These are phyloP conservation scores for Ornithoptera alexandrae DNA, from an alignment of 2,888 invertebrate genomes.

Conservation along the genomic window DNA sequence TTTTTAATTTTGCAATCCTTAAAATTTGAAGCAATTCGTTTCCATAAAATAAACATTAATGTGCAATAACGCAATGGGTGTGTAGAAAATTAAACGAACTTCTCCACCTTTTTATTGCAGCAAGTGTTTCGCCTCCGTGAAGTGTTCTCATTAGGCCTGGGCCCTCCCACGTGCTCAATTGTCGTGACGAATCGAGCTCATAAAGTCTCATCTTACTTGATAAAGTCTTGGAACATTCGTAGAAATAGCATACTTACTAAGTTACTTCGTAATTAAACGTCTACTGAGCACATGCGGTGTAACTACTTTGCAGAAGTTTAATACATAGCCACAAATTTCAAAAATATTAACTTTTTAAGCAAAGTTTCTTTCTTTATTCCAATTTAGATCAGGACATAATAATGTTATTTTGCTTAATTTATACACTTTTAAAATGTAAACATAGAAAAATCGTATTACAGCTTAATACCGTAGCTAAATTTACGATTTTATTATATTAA, in stretches of 20 bases:
- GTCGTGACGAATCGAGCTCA: slow-evolving; percentile 75
- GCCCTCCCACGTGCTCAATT: slow-evolving; percentile 65
- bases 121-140: slow-evolving; percentile 35
- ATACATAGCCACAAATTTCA: neutral
- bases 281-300: slow-evolving; percentile 2
- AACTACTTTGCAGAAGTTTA: neutral
- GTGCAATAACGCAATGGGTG: slow-evolving; percentile 18
- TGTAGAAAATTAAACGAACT: slow-evolving; percentile 47
- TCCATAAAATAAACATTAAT: slow-evolving; percentile 12
- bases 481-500: no score
- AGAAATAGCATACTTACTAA: slow-evolving; percentile 24
- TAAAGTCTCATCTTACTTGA: slow-evolving; percentile 64
- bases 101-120: slow-evolving; percentile 52
- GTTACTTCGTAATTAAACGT: slow-evolving; percentile 28
- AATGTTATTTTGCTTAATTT: no score
- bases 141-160: slow-evolving; percentile 48
- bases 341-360: no score
- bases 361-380: no score
- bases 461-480: no score
- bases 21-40: slow-evolving; percentile 6
- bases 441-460: no score
- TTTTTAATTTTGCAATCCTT: neutral
- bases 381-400: no score
- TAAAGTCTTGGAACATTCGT: slow-evolving; percentile 42
- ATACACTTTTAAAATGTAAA: no score